These are phyloP conservation scores for Drosophila fuyamai DNA, from an alignment of 1,140 invertebrate species.

Conservation along the genomic window DNA sequence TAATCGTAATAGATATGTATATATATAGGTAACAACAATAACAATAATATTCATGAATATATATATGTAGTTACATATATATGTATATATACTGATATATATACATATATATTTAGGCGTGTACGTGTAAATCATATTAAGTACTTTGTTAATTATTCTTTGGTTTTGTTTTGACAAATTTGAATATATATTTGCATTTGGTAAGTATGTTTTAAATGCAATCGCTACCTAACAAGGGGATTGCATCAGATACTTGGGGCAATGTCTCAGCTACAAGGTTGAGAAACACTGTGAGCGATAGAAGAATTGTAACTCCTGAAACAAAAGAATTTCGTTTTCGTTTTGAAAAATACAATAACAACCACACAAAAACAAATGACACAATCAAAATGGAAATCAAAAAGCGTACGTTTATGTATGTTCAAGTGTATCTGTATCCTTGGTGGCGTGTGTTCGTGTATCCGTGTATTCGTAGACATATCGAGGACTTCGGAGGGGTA, in stretches of 20 bases:
- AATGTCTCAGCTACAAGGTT: slow-evolving; percentile 97
- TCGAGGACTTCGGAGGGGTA: slow-evolving; percentile 50
- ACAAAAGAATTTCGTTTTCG: slow-evolving; percentile 87
- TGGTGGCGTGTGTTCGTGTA: slow-evolving; percentile 27
- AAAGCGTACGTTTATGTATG: slow-evolving; percentile 76
- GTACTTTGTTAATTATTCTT: slow-evolving; percentile 80
- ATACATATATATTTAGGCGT: slow-evolving; percentile 76
- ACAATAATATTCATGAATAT: slow-evolving; percentile 83
- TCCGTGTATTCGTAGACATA: slow-evolving; percentile 38
- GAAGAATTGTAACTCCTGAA: slow-evolving; percentile 99
- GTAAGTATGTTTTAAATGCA: slow-evolving; percentile 84
- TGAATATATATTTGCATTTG: slow-evolving; percentile 83
- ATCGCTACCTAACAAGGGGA: slow-evolving; percentile 95
- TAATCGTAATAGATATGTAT: slow-evolving; percentile 78
- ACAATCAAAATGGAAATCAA: slow-evolving; percentile 71
- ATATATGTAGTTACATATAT: slow-evolving; percentile 70
- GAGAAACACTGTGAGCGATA: slow-evolving; percentile 99
- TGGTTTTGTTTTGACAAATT: slow-evolving; percentile 77
- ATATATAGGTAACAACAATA: slow-evolving; percentile 83
- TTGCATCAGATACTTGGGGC: slow-evolving; percentile 97
- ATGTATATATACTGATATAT: slow-evolving; percentile 63
- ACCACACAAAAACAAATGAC: slow-evolving; percentile 69
- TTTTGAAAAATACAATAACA: slow-evolving; percentile 82
- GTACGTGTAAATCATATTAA: slow-evolving; percentile 83
- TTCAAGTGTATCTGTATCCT: slow-evolving; percentile 49